These are phyloP conservation scores for Alectoris magna DNA, from an alignment of 2,797 vertebrate genomes.

Conservation along the genomic window DNA sequence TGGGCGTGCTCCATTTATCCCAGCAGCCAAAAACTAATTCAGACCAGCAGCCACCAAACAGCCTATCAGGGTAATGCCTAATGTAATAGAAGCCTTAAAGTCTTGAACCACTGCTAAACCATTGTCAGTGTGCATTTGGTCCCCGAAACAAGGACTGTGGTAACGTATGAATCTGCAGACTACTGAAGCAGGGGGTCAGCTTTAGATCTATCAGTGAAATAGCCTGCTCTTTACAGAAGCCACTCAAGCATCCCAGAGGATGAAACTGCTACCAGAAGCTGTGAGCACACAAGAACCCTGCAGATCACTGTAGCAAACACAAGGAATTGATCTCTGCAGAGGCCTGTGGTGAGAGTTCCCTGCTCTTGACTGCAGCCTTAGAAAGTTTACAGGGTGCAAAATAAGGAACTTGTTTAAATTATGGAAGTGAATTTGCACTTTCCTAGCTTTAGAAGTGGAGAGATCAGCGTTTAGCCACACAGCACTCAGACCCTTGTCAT, in stretches of 20 bases:
- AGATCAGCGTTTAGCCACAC: background rate
- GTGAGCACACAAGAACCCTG: background rate
- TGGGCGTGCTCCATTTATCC: background rate
- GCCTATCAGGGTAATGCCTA: background rate
- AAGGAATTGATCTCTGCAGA: constrained; percentile 48
- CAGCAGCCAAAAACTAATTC: constrained; percentile 11
- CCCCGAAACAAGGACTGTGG: background rate
- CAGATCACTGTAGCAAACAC: constrained; percentile 31
- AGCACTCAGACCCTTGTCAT: background rate
- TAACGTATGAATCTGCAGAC: background rate
- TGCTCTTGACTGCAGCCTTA: constrained; percentile 50
- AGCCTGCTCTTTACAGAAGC: background rate
- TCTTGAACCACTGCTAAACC: background rate
- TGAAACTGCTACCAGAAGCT: constrained; percentile 21
- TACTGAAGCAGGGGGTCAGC: background rate
- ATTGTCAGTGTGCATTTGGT: background rate
- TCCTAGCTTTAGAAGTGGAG: background rate
- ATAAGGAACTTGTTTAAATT: constrained; percentile 45
- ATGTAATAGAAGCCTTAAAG: background rate
- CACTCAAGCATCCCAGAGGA: background rate
- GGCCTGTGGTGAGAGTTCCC: constrained; percentile 32
- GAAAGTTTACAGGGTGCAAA: constrained; percentile 55
- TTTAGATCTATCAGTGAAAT: background rate
- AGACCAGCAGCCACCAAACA: background rate
- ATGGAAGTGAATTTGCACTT: constrained; percentile 59